phyloP scores from a whole-genome alignment of 2,797 vertebrate species.

The Darevskia mixta region DNA sequence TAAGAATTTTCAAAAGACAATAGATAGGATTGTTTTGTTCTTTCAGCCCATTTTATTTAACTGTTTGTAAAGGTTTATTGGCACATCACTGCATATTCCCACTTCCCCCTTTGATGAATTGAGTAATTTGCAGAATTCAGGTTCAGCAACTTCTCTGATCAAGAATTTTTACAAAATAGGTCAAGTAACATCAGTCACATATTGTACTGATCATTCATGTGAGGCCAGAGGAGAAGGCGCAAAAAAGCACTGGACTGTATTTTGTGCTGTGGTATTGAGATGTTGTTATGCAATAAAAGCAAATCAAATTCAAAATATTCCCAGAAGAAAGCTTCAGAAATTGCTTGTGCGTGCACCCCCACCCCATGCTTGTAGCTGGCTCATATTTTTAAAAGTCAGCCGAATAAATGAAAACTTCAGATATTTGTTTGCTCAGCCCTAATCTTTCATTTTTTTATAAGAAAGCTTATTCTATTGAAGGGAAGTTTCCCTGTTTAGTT shows the following conservation, averaged over 20 bases:
- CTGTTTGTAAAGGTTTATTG: too few species aligned
- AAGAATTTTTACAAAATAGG: neutral
- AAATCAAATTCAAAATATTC: neutral
- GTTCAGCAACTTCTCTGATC: neutral
- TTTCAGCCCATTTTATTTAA: too few species aligned
- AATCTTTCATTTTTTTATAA: neutral
- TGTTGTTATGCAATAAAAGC: neutral
- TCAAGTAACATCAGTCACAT: neutral
- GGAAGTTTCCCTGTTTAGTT: neutral
- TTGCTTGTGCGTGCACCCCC: neutral
- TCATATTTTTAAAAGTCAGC: neutral
- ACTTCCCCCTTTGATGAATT: neutral
- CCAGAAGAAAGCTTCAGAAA: neutral
- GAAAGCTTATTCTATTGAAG: constrained; percentile 8
- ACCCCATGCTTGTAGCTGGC: neutral
- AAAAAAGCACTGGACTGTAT: neutral
- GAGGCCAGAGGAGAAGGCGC: neutral
- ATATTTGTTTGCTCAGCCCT: neutral
- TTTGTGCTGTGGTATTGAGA: neutral
- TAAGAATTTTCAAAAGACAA: neutral
- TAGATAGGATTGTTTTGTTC: neutral
- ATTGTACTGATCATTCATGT: neutral
- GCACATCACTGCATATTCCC: neutral
- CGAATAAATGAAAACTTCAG: neutral
- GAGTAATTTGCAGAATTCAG: neutral